Percentiles rank a stretch among this genome's conserved stretches.
Evolutionary conservation across 2,113 vertebrate genomes (phyloP).

Genomic region (Mus pahari): DNA sequence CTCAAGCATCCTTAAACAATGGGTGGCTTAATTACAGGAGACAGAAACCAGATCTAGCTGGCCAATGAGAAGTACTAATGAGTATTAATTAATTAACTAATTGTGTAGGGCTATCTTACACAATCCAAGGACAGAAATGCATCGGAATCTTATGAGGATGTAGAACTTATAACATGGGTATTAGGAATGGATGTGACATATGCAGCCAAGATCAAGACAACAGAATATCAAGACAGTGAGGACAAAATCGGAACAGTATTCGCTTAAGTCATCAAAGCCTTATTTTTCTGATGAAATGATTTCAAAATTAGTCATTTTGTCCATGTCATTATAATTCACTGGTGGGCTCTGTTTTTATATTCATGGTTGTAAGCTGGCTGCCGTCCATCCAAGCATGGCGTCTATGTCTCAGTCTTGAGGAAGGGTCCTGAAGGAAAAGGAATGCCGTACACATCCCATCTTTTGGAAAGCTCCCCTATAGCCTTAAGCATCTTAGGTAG

Average conservation of each 20-base stretch:
- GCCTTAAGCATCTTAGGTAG: not conserved
- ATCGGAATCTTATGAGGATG: not conserved
- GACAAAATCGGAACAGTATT: not conserved
- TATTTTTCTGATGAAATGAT: slow-evolving; percentile 30
- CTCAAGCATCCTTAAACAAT: not conserved
- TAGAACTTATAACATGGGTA: not conserved
- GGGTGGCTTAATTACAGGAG: slow-evolving; percentile 5
- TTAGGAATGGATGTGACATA: not conserved
- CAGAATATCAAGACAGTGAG: not conserved
- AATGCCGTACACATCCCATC: not conserved
- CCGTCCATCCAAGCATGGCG: not conserved
- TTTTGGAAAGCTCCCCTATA: not conserved
- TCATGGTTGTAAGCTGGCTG: not conserved
- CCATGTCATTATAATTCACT: not conserved
- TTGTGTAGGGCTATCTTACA: not conserved
- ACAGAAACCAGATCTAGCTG: not conserved
- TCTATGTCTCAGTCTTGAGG: not conserved
- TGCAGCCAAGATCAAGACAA: not conserved
- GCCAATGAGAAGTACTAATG: not conserved
- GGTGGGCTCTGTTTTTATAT: not conserved
- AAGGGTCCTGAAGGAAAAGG: not conserved
- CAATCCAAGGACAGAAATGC: slow-evolving; percentile 5
- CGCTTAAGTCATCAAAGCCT: not conserved
- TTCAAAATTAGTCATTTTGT: not conserved
- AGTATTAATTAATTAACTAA: too few species aligned